These are phyloP conservation scores for Python bivittatus DNA, from an alignment of 2,113 vertebrate genomes.

Conservation along the genomic window DNA sequence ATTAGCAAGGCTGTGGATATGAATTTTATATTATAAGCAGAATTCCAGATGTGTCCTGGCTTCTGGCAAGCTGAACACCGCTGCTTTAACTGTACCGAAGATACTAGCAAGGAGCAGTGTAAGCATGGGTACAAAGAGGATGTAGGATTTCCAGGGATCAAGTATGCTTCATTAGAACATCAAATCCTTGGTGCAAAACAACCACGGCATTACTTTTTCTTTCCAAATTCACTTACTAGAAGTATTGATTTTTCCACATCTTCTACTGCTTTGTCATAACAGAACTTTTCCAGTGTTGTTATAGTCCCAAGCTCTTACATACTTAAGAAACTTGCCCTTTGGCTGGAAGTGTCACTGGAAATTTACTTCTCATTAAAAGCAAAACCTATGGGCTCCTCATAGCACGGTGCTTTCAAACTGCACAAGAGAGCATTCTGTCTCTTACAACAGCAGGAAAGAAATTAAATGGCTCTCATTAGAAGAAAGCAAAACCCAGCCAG, in stretches of 20 bases:
- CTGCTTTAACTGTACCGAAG: background rate
- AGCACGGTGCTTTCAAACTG: background rate
- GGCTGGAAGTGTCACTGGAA: background rate
- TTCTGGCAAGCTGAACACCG: background rate
- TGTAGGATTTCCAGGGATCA: background rate
- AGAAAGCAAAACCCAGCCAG: background rate
- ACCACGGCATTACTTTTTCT: background rate
- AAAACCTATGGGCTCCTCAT: accelerated
- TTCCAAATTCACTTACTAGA: background rate
- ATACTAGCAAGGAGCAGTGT: background rate
- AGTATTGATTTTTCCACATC: background rate
- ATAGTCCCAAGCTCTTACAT: background rate
- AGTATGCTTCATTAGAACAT: background rate
- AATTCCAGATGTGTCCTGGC: background rate
- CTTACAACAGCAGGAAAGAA: accelerated
- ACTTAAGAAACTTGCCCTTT: background rate
- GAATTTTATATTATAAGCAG: background rate
- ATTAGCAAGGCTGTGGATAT: background rate
- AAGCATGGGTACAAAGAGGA: background rate
- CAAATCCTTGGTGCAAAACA: background rate
- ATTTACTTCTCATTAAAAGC: slow-evolving; percentile 43
- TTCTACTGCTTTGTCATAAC: background rate
- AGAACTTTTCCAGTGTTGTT: background rate
- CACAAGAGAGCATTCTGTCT: background rate
- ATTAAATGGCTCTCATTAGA: background rate